Evolutionary conservation across 1,140 invertebrate species (phyloP).

Genomic region (Ruditapes philippinarum): DNA sequence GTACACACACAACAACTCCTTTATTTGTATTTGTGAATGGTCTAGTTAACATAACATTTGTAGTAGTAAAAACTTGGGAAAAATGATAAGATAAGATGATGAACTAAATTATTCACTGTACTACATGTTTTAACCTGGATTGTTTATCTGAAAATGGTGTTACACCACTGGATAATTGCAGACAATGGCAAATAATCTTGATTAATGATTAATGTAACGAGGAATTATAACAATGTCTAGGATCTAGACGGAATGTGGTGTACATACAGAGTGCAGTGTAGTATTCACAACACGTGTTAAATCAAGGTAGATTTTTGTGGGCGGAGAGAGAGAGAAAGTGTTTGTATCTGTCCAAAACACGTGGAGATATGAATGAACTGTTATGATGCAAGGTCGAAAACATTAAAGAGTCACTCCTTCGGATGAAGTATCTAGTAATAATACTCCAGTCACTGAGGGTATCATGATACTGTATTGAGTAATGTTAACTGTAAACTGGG

Average conservation of each 20-base stretch:
- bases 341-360: not conserved
- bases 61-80: slow-evolving; percentile 30
- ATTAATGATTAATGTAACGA: not conserved
- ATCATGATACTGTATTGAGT: not conserved
- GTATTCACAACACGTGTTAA: slow-evolving; percentile 24
- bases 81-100: slow-evolving; percentile 37
- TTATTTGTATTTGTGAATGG: slow-evolving; percentile 47
- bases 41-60: slow-evolving; percentile 17
- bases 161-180: not conserved
- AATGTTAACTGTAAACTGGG: not conserved
- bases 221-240: slow-evolving; percentile 25
- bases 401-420: not conserved
- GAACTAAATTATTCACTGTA: slow-evolving; percentile 12
- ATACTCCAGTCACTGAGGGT: not conserved
- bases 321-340: not conserved
- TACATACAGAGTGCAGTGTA: not conserved
- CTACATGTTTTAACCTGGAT: slow-evolving; percentile 18
- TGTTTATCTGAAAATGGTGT: not conserved
- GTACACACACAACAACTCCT: not conserved
- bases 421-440: not conserved
- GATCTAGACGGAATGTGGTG: not conserved
- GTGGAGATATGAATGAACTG: slow-evolving; percentile 3
- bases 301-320: slow-evolving; percentile 23
- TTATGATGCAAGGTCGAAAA: slow-evolving; percentile 10
- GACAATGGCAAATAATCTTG: slow-evolving; percentile 27